A percentile compares a stretch with the other conserved stretches of the same genome.
phyloP scores from a whole-genome alignment of 2,113 vertebrate species.

The Sceloporus tristichus region DNA sequence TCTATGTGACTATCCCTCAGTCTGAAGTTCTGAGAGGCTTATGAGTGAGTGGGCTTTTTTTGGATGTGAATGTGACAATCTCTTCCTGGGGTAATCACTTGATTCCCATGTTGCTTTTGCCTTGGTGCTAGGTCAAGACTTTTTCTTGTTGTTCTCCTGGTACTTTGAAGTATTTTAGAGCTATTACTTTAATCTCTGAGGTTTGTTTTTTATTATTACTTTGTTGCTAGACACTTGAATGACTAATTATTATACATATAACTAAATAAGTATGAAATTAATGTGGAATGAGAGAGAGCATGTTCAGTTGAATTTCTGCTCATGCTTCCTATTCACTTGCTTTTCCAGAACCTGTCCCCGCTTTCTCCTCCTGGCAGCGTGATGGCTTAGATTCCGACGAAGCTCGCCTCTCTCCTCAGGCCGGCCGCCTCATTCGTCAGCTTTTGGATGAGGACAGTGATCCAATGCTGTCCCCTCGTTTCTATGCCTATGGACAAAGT shows the following conservation, averaged over 20 bases:
- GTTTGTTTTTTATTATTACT: background rate
- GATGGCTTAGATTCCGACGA: slow-evolving; percentile 88
- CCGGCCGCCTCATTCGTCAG: slow-evolving; percentile 89
- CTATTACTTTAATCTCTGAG: background rate
- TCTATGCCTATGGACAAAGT: slow-evolving; percentile 92
- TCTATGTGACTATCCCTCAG: background rate
- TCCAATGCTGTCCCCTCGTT: slow-evolving; percentile 96
- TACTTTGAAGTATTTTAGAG: no score
- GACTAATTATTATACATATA: background rate
- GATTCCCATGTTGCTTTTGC: no score
- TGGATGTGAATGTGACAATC: background rate
- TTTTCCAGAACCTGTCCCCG: slow-evolving; percentile 86
- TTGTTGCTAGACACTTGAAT: background rate
- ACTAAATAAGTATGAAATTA: background rate
- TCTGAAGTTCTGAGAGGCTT: background rate
- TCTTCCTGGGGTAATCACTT: background rate
- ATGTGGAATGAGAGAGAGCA: background rate
- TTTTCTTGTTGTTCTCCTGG: background rate
- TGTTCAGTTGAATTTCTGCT: background rate
- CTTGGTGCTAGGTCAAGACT: background rate
- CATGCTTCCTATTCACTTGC: slow-evolving; percentile 42
- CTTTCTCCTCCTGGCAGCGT: slow-evolving; percentile 87
- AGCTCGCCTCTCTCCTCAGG: slow-evolving; percentile 89
- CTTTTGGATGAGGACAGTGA: slow-evolving; percentile 92
- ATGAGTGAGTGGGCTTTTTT: background rate